Evolutionary conservation across 2,888 invertebrate species (phyloP), one percentile per base, ranked within the genome.

Genomic region (Habroteleia sp.): DNA sequence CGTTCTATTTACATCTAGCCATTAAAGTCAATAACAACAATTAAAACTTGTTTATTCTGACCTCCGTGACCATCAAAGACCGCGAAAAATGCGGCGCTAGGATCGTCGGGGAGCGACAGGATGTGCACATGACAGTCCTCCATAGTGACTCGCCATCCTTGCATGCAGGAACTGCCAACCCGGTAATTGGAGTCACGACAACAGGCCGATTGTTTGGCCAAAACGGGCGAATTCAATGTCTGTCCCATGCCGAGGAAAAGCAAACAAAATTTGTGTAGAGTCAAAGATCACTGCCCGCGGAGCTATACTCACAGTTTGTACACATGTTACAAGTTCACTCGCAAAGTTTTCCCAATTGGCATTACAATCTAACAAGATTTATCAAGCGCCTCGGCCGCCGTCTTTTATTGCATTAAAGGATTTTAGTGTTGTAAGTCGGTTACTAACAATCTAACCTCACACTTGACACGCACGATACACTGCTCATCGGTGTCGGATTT

Each of bases 91-190:
- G 97, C 93, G 23, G 97, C 94, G 13, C 93, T 94, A 17, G 97
- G 96, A 89, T 99, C 99, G 85, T 97, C 97, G 1, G 97, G 96
- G 77, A 97, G 88, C 0, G 97, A 94, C 8, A 99, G 90, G 80
- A 99, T 95, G 84, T 98, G 97, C 44, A 98, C 97, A 88, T 99
- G 99, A 0, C 97, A 96, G 89, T 99, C 99, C 90, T 99, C 99
- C 99, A 99, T 99, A 79, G 96, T 96, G 63, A 98, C 94, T 76
- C 99, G 91, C 99, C 99, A 99, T 88, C 99, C 99, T 90, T 99
- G 99, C 99, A 99, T 99, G 86, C 96, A 97, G 11, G 97, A 97
- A 0, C 97, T 96, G n/a, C 97, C 99, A 2, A 99, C 97, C 82
- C 91, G 90, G 78, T 91, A 91, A 29, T 91, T 90, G 17, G 91